Evolutionary conservation across 2,797 vertebrate genomes (phyloP), one percentile per base, ranked within the genome.

Genomic region (Cuniculus paca): DNA sequence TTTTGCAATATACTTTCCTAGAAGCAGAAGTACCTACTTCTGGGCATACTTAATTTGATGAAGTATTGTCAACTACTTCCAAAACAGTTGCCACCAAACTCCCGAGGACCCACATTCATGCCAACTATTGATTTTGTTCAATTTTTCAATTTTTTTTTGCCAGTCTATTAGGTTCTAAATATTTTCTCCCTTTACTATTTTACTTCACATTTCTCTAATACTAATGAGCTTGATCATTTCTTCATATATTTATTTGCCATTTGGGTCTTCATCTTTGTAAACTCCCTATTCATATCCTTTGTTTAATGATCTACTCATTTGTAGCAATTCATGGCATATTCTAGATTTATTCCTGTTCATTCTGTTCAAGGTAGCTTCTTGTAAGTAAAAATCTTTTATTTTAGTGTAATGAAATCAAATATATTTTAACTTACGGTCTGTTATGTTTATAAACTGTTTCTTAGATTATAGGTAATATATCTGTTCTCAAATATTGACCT

Each of bases 251-350:
- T 34, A 68, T 68, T 72, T 54, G 39, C 7, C 39, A 85, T 63
- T 60, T 10, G 58, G 45, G n/a, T 88, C 78, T 95, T 85, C n/a
- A 48, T 74, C 50, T 90, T 56, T 90, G 34, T 70, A 78, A 85
- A 89, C 17, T 61, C 16, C 16, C 65, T 74, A 45, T 58, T 91
- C 13, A 36, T 45, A 82, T 68, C 26, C 10, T 83, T 90, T 70
- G 48, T 20, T 60, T 34, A 63, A 52, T 9, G n/a, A 94, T 28
- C 50, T 61, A 54, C 19, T 77, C n/a, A 61, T 83, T 54, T 75
- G 54, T 31, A 87, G 77, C 12, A 87, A 82, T 87, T 50, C 22
- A 58, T 74, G 60, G 9, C 5, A 70, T 77, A 24, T 42, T 42
- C 17, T 56, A 50, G 22, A 31, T 56, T 90, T 24, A 42, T 54